phyloP scores from a whole-genome alignment of 2,888 invertebrate species.

The Criorhina ranunculi region DNA sequence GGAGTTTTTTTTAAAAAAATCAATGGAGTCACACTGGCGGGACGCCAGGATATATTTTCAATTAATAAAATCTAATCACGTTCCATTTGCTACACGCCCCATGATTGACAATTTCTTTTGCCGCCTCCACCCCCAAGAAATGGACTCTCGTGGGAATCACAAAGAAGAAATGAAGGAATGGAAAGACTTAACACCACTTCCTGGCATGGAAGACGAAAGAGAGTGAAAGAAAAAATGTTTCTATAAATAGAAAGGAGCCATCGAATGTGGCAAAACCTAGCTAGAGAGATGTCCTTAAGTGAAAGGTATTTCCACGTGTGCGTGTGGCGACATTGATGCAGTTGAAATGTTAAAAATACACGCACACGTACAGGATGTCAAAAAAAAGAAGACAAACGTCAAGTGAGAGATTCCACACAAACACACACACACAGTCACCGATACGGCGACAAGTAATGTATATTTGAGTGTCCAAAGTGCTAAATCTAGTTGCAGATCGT shows the following conservation, averaged over 20 bases:
- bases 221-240: neutral
- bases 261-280: neutral
- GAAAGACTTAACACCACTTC: conserved; percentile 3
- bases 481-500: conserved; percentile 19
- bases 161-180: neutral
- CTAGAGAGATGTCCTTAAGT: neutral
- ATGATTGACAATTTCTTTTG: conserved; percentile 40
- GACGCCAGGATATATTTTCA: neutral
- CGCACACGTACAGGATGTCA: conserved; percentile 26
- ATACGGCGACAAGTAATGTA: too few species aligned
- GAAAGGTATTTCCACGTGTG: neutral
- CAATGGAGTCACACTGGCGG: neutral
- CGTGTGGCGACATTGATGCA: conserved; percentile 27
- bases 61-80: conserved; percentile 47
- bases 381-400: neutral
- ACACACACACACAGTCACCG: neutral
- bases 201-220: conserved; percentile 13
- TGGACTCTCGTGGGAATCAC: conserved; percentile 7
- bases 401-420: conserved; percentile 18
- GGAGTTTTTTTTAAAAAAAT: too few species aligned
- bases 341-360: conserved; percentile 27
- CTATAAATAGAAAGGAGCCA: conserved; percentile 20
- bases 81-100: conserved; percentile 20
- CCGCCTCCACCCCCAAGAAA: neutral
- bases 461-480: conserved; percentile 18